Evolutionary conservation across 2,888 invertebrate genomes (phyloP).

Genomic region (Chymomyza caudatula): DNA sequence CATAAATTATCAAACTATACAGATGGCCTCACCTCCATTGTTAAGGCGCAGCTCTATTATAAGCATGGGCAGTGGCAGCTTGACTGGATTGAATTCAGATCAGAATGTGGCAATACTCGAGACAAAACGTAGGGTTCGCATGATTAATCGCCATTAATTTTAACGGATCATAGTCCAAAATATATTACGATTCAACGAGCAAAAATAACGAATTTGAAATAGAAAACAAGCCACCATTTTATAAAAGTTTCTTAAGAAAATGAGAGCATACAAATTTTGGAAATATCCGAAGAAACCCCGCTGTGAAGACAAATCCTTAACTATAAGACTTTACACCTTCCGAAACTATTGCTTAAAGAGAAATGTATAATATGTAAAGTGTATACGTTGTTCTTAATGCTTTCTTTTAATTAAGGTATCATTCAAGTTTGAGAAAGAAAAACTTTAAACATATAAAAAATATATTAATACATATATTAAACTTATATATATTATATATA

Average conservation of each 20-base stretch:
- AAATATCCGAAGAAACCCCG: not conserved
- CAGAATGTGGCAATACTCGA: conserved; percentile 52
- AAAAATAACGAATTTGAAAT: not conserved
- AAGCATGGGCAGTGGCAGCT: conserved; percentile 36
- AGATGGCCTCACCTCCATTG: conserved; percentile 26
- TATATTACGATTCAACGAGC: not conserved
- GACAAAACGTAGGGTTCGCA: conserved; percentile 74
- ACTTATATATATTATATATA: conserved; percentile 1
- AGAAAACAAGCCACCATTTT: conserved; percentile 15
- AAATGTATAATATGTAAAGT: not conserved
- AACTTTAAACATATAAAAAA: conserved; percentile 40
- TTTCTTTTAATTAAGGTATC: conserved; percentile 29
- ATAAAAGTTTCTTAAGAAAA: conserved; percentile 9
- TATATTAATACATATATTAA: conserved; percentile 34
- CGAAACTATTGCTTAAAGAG: not conserved
- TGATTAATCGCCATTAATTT: conserved; percentile 75
- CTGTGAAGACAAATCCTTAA: not conserved
- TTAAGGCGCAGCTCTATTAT: conserved; percentile 56
- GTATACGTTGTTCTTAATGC: conserved; percentile 24
- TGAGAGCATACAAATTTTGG: not conserved
- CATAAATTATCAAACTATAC: conserved; percentile 63
- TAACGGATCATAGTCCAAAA: not conserved
- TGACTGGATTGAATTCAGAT: conserved; percentile 23
- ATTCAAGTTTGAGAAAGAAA: conserved; percentile 27
- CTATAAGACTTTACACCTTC: not conserved